phyloP scores from a whole-genome alignment of 2,888 invertebrate genomes.

The Tricholauxania praeusta region DNA sequence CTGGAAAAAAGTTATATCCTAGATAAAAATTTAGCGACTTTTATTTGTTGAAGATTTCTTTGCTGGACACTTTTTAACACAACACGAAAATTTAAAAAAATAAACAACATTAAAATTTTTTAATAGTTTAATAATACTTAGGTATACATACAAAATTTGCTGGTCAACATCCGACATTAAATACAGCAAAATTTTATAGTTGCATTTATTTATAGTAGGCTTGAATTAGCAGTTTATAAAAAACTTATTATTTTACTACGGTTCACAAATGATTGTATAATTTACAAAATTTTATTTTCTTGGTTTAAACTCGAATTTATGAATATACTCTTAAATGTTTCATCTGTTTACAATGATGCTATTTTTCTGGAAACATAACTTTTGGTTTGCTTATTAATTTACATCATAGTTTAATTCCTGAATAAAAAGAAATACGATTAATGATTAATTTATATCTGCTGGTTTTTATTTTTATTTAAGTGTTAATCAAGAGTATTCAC shows the following conservation, averaged over 20 bases:
- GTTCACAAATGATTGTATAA: background rate
- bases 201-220: conserved; percentile 22
- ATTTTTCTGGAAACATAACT: conserved; percentile 44
- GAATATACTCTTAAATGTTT: background rate
- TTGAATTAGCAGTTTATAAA: conserved; percentile 31
- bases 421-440: conserved; percentile 49
- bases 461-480: conserved; percentile 8
- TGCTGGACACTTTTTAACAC: conserved; percentile 14
- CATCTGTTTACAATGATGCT: conserved; percentile 7
- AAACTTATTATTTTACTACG: conserved; percentile 2
- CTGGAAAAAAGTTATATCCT: conserved; percentile 3
- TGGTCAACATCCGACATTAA: background rate
- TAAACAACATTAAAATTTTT: conserved; percentile 9
- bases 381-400: conserved; percentile 61
- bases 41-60: conserved; percentile 8
- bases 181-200: conserved; percentile 16
- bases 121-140: conserved; percentile 1
- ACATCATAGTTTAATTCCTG: conserved; percentile 67
- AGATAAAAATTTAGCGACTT: background rate
- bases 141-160: conserved; percentile 23
- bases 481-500: conserved; percentile 1
- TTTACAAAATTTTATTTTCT: conserved; percentile 15
- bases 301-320: background rate
- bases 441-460: conserved; percentile 13
- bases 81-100: conserved; percentile 10